Evolutionary conservation across 1,140 invertebrate genomes (phyloP), one percentile per base, ranked within the genome.

Genomic region (Colletes gigas): DNA sequence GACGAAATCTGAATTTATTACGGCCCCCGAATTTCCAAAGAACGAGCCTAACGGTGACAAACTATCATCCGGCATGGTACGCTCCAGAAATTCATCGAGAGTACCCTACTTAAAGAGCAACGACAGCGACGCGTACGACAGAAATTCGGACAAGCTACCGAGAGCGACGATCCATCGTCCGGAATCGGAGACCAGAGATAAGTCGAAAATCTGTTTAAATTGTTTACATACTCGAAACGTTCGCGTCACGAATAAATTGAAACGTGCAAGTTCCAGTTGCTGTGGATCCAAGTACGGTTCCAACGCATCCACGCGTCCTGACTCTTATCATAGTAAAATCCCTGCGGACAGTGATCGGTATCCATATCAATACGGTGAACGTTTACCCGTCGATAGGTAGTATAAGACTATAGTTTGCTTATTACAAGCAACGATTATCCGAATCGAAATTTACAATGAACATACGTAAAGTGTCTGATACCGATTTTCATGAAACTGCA

Each of bases 341-440:
- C 47, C 83, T 17, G 55, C 47, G 21, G 83, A 83, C 12, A 59
- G 2, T 10, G 59, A 69, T 69, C 87, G 85, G 12, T 88, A 90
- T 77, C 57, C 83, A 7, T 67, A 71, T 17, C 81, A 83, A 30
- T 86, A 84, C 52, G 71, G 77, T 59, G 86, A 80, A 59, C 88
- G 89, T 57, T 66, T 82, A 9, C 89, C 84, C 9, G 60, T 82
- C 30, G 89, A 91, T 50, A 90, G 89, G 89, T 90, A 73, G 8
- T 63, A 15, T 54, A 30, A 54, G 19, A 54, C 30, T 39, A 21
- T 7, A 41, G 14, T 14, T 21, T 44, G 17, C 41, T 30, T 66
- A n/a, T 5, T n/a, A 4, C 14, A 9, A 59, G 17, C n/a, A 19
- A 59, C 19, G n/a, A 21, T 21, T 19, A 7, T n/a, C 0, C n/a